Conservation (phyloP, 2,888 invertebrate species). For the Zonitis immaculata region DNA sequence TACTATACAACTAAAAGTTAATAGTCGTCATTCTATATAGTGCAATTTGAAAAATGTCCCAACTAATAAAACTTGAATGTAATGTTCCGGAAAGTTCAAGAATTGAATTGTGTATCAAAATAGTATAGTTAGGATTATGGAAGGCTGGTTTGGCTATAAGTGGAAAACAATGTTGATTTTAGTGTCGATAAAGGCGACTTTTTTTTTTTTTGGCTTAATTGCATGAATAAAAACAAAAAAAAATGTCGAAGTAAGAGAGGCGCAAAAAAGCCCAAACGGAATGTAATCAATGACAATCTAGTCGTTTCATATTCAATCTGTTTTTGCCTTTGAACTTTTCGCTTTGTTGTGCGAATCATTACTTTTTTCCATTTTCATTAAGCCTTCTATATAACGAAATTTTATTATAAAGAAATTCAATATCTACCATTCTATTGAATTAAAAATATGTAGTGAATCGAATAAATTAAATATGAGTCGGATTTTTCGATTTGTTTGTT, state of each 20-base stretch:
- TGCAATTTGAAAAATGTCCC: constrained; percentile 23
- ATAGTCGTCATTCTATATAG: constrained; percentile 12
- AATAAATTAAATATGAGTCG: not conserved
- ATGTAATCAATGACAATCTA: not conserved
- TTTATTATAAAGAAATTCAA: not conserved
- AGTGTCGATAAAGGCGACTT: not conserved
- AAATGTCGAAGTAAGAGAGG: not conserved
- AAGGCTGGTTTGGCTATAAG: too few relatives aligned
- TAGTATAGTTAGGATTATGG: too few relatives aligned
- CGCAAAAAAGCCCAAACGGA: too few relatives aligned
- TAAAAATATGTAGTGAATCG: not conserved
- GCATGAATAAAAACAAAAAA: not conserved
- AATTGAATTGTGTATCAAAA: constrained; percentile 25
- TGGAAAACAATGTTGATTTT: constrained; percentile 34
- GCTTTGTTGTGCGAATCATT: not conserved
- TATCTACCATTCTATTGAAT: not conserved
- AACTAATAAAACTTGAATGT: constrained; percentile 20
- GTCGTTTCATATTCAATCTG: not conserved
- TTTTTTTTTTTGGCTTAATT: too few relatives aligned
- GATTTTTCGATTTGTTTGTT: not conserved
- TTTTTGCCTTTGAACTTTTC: not conserved
- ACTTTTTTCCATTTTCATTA: not conserved
- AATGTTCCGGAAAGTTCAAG: constrained; percentile 27
- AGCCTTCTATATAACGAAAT: not conserved
- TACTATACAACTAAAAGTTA: constrained; percentile 11